phyloP scores from a whole-genome alignment of 2,888 invertebrate species.

The Esperia sulphurella region DNA sequence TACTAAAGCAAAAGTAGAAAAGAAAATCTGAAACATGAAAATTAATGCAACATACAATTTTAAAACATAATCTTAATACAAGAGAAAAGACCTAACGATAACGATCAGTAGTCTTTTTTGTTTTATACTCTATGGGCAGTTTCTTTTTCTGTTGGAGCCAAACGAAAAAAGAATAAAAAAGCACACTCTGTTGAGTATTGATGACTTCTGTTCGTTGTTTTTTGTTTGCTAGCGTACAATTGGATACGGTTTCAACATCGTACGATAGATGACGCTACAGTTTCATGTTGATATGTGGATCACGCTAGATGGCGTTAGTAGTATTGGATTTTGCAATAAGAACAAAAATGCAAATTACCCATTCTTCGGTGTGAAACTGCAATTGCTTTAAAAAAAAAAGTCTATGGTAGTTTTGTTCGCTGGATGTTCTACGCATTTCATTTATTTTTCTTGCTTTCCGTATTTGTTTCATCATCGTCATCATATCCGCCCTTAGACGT shows the following conservation, averaged over 20 bases:
- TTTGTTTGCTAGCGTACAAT: slow-evolving; percentile 10
- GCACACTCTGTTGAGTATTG: slow-evolving; percentile 56
- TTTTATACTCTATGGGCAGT: background rate
- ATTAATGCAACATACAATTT: too few species aligned
- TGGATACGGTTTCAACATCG: background rate
- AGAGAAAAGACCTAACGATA: slow-evolving; percentile 2
- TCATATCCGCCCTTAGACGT: too few species aligned
- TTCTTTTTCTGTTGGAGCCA: slow-evolving; percentile 10
- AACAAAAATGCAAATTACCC: slow-evolving; percentile 12
- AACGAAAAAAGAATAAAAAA: slow-evolving; percentile 46
- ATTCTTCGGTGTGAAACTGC: background rate
- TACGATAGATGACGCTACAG: slow-evolving; percentile 31
- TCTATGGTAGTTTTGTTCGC: background rate
- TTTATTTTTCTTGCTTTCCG: too few species aligned
- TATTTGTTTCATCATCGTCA: too few species aligned
- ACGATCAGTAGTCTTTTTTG: background rate
- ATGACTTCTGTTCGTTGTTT: slow-evolving; percentile 22
- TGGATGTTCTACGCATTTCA: too few species aligned
- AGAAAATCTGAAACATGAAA: too few species aligned
- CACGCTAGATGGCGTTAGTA: slow-evolving; percentile 42
- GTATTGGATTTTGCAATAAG: slow-evolving; percentile 23
- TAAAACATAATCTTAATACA: too few species aligned
- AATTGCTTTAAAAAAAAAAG: background rate
- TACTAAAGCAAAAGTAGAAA: too few species aligned
- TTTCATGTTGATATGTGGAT: background rate